A percentile compares a stretch with the other conserved stretches of the same genome.
Evolutionary conservation across 2,113 vertebrate species (phyloP).

Genomic region (Trachemys scripta): DNA sequence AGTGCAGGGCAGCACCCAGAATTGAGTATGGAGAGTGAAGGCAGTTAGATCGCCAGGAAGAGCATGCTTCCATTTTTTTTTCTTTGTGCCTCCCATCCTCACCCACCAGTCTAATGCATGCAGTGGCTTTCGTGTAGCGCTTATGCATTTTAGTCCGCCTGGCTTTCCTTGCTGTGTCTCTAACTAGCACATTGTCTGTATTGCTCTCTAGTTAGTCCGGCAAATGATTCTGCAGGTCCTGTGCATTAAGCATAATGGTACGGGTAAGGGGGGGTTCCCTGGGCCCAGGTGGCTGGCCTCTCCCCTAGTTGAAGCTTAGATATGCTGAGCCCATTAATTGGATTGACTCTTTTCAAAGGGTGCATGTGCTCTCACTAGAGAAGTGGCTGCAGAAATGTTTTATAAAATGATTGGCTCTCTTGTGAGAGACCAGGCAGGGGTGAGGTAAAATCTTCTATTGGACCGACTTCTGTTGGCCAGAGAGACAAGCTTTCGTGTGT

Average conservation of each 20-base stretch:
- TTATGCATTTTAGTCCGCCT: accelerated
- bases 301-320: neutral
- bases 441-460: neutral
- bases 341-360: neutral
- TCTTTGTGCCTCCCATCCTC: neutral
- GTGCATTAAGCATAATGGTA: neutral
- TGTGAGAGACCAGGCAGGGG: neutral
- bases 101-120: neutral
- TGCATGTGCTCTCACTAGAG: neutral
- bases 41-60: neutral
- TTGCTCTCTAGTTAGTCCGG: neutral
- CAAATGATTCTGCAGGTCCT: neutral
- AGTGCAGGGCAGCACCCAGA: accelerated
- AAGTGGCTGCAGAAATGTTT: neutral
- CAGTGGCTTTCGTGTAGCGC: accelerated
- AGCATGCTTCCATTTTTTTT: neutral
- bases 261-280: accelerated
- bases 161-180: neutral
- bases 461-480: neutral
- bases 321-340: neutral
- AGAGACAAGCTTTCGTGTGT: neutral
- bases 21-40: accelerated
- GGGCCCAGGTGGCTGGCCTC: accelerated
- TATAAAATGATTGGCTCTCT: neutral
- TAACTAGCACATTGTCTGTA: accelerated